Conservation (phyloP, 2,113 vertebrate genomes). For the Rhea americana region DNA sequence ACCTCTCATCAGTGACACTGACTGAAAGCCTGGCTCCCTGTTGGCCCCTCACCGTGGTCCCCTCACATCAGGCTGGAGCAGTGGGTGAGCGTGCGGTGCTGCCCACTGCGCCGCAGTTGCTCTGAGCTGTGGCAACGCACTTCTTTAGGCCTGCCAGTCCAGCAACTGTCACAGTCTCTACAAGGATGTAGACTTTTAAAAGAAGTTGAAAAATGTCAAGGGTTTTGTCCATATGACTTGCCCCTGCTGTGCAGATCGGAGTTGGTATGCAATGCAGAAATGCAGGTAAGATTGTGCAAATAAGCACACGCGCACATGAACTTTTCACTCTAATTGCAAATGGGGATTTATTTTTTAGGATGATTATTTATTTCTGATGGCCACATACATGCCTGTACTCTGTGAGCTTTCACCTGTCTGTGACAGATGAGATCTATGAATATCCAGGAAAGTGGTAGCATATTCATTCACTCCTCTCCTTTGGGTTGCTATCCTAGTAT, state of each 20-base stretch:
- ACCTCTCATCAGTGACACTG: neutral
- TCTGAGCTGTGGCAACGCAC: accelerated
- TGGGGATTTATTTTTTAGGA: neutral
- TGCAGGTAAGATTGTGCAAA: neutral
- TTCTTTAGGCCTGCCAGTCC: neutral
- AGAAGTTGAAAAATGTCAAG: neutral
- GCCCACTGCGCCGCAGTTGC: slow-evolving; percentile 12
- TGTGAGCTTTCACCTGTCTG: neutral
- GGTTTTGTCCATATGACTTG: neutral
- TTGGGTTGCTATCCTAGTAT: neutral
- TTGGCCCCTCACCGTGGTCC: neutral
- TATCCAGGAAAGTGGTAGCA: neutral
- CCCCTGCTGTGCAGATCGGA: neutral
- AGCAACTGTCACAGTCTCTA: neutral
- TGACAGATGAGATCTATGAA: neutral
- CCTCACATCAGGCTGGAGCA: accelerated
- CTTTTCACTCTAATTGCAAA: neutral
- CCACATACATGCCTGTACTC: accelerated
- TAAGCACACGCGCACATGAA: neutral
- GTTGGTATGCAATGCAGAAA: neutral
- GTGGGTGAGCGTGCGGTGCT: neutral
- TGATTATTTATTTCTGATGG: neutral
- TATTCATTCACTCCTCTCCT: neutral
- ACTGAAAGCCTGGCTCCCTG: neutral
- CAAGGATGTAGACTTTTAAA: neutral